phyloP scores from a whole-genome alignment of 2,797 vertebrate genomes.

The Anas acuta region DNA sequence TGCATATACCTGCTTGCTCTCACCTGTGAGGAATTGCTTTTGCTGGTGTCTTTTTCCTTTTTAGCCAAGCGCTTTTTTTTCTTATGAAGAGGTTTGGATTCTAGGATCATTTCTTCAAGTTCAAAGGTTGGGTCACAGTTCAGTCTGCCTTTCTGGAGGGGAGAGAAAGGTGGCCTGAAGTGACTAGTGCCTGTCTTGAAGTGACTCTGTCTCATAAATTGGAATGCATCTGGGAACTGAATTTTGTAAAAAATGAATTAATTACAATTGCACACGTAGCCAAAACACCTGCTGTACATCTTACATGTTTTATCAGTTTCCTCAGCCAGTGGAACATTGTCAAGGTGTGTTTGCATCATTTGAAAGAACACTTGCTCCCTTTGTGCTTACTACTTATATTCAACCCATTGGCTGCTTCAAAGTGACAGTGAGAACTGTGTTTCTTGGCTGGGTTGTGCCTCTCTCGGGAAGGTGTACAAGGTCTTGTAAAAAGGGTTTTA shows the following conservation, averaged over 20 bases:
- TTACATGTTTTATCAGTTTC: not conserved
- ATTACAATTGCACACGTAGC: not conserved
- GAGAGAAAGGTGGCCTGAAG: not conserved
- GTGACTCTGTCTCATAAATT: not conserved
- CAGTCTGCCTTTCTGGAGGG: conserved; percentile 87
- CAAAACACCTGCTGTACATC: not conserved
- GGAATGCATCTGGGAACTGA: not conserved
- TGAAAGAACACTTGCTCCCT: not conserved
- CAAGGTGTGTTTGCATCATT: not conserved
- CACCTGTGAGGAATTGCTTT: conserved; percentile 88
- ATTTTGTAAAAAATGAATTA: not conserved
- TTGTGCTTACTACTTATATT: not conserved
- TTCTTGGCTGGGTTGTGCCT: not conserved
- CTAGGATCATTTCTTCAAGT: conserved; percentile 98
- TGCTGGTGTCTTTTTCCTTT: conserved; percentile 86
- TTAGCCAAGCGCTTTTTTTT: conserved; percentile 96
- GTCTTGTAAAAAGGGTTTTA: not conserved
- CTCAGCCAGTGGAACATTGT: not conserved
- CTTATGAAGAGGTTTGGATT: conserved; percentile 97
- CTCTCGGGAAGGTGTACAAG: not conserved
- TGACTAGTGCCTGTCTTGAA: not conserved
- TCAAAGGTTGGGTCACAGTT: conserved; percentile 98
- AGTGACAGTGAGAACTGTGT: accelerated
- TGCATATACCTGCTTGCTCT: not conserved
- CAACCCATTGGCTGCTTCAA: not conserved